A percentile compares a stretch with the other conserved stretches of the same genome.
phyloP scores from a whole-genome alignment of 2,797 vertebrate genomes.

The Megaceryle alcyon region DNA sequence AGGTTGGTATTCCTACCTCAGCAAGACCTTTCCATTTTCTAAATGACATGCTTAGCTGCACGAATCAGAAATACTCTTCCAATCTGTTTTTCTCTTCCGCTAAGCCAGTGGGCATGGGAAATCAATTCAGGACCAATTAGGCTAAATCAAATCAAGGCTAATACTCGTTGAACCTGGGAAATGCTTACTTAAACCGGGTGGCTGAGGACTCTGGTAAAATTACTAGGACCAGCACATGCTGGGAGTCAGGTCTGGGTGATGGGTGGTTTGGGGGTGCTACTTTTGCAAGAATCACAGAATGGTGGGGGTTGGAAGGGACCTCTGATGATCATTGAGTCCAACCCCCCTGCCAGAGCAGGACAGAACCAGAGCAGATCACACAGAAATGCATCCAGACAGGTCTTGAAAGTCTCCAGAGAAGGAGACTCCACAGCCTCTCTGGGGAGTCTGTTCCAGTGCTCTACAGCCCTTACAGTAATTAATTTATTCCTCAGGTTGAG shows the following conservation, averaged over 20 bases:
- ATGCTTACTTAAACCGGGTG: not conserved
- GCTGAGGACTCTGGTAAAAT: not conserved
- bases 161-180: not conserved
- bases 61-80: not conserved
- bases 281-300: not conserved
- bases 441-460: too few relatives aligned
- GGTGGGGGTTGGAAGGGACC: too few relatives aligned
- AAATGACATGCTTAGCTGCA: not conserved
- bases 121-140: not conserved
- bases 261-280: not conserved
- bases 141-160: not conserved
- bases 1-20: not conserved
- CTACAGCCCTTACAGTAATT: too few relatives aligned
- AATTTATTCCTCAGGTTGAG: too few relatives aligned
- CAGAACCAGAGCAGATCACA: too few relatives aligned
- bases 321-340: too few relatives aligned
- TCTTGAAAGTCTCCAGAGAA: too few relatives aligned
- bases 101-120: not conserved
- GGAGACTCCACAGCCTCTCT: too few relatives aligned
- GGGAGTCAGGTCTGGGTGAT: rapidly evolving
- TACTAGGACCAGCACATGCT: not conserved
- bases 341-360: too few relatives aligned
- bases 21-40: not conserved
- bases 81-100: not conserved
- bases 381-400: too few relatives aligned